Base-by-base conservation (phyloP, 1,140 invertebrate genomes). In the Archegozetes longisetosus region DNA sequence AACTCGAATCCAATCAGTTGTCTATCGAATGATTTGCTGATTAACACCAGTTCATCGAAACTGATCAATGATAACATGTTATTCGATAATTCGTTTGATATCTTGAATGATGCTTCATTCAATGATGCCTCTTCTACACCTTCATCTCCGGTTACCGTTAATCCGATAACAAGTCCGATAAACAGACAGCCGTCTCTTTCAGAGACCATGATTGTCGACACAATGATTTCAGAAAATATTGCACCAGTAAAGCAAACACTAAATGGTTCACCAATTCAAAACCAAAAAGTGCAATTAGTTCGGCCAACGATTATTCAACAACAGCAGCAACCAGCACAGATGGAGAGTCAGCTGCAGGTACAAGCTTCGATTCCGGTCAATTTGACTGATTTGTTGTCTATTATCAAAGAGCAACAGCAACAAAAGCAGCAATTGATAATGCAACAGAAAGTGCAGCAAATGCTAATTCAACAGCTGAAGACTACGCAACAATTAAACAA, bases 391-490 rank as follows among this genome's bases (percentile, higher is more conserved):
- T 24, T 61, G 27, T 17, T 56, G 13, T 14, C 26, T 6, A 27
- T 56, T 12, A 23, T 56, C 20, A 3, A 23, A 40, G 59, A 54
- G 27, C 55, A 62, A 59, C 49, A 60, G 48, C 48, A 61, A 47
- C 61, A 62, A 32, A 54, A 50, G 17, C 56, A 59, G 54, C 61
- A 52, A 32, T 17, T 47, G n/a, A n/a, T 47, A 20, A 23, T 61
- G 20, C 51, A 61, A 47, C 52, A 62, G 23, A 55, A 55, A 49
- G 59, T 58, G 20, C 29, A 58, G 53, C 14, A 48, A 23, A 26
- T 22, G 4, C 25, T 53, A 2, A 40, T 27, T 51, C 20, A 60
- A 40, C 56, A 62, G 20, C 9, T 47, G 14, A 22, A 53, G n/a
- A 17, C 6, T 24, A 28, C 50, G 23, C 2, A 6, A 3, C 14